Base-by-base conservation (phyloP, 92 coral and sea anemone genomes). In the Umimayanthus kanabou region DNA sequence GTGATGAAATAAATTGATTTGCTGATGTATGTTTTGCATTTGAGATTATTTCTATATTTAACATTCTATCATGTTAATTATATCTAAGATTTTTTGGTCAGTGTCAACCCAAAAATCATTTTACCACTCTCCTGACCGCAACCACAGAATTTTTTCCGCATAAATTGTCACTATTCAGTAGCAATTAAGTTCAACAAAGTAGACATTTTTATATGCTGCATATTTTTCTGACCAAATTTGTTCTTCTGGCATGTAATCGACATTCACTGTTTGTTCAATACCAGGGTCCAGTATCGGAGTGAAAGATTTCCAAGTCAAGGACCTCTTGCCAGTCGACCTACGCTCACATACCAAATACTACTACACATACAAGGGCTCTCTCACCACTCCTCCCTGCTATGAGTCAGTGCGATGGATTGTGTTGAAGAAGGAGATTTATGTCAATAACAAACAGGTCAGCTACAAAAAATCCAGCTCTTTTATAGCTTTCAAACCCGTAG, bases 381-480 rank as follows among this genome's bases (percentile, higher is more conserved):
- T 90, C 40, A 77, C 92, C 0, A 86, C 90, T 9, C 92, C 92
- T 39, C 90, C 90, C 2, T 90, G 92, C 49, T 90, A 73, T 64
- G 92, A 90, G 66, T 86, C 89, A 30, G 92, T 90, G 45, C 86
- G 85, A 40, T 90, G 92, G 92, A 80, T 90, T 81, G 92, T 90
- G n/a, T 45, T 90, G 85, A 86, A 76, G 49, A 87, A 75, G 23
- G 81, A 81, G 11, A 90, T 90, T 61, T 26, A 28, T 65, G 53
- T 86, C 77, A 86, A 43, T 13, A 45, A 42, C 20, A 88, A 74
- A 72, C 92, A 90, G 92, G 89, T 86, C 4, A 65, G 85, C 39
- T 73, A 33, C 6, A 26, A 37, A 22, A 72, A 14, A 5, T 18
- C 15, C 37, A 70, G 15, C 15, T 14, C 22, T 15, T 71, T 70